Evolutionary conservation across 2,888 invertebrate genomes (phyloP), one percentile per base, ranked within the genome.

Genomic region (Spicauda simplicius): DNA sequence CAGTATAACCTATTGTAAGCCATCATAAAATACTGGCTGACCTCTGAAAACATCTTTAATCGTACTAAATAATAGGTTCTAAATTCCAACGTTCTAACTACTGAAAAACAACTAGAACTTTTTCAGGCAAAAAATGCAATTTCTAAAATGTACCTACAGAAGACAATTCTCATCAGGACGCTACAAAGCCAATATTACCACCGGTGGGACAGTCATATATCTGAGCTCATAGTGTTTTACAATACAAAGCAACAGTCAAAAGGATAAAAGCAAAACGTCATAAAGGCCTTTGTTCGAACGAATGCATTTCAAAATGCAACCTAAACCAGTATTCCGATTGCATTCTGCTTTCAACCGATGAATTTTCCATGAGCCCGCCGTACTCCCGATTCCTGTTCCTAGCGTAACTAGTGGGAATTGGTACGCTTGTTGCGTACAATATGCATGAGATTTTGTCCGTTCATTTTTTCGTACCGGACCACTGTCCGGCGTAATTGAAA

Each of bases 391-490:
- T 84, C 41, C 83, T 25, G 63, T 41, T 25, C 25, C 41, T 41
- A 77, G 72, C 77, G 82, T 87, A 88, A 90, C 89, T 91, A 88
- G 87, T 83, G 84, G 85, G 25, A 25, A 89, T 87, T 87, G 90
- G 87, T 83, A 74, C 86, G 87, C 84, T 82, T 88, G 88, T 89
- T 85, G 81, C 83, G 82, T 91, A 76, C 80, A 91, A 89, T 85
- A 91, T 91, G 83, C 79, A 93, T 86, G 90, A 85, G 89, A 85
- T 87, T 89, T 86, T 86, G 89, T 86, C 81, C 82, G 81, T 80
- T 85, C 83, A 83, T 90, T 91, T 91, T 89, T 91, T 86, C 78
- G 74, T 69, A 73, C 73, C 77, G 78, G 73, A 77, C 84, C 86
- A 84, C 80, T 86, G 88, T 85, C 81, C 83, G 71, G 54, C 72